Conservation (phyloP, 2,888 invertebrate species). For the Drosophila conformis region DNA sequence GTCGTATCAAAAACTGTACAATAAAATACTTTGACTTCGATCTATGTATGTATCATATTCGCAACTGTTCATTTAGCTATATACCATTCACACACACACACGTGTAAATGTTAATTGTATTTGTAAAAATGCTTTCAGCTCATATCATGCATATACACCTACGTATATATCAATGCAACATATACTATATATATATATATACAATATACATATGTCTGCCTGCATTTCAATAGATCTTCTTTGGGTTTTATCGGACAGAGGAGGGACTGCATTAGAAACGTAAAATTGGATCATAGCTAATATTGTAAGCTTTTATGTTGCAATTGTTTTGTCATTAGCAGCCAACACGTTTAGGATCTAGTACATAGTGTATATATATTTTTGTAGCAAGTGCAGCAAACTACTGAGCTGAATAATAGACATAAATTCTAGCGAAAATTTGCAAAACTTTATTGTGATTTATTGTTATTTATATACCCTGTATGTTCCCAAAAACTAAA, state of each 20-base stretch:
- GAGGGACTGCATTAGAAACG: conserved; percentile 45
- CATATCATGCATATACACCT: conserved; percentile 35
- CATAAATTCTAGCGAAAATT: conserved; percentile 71
- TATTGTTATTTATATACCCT: conserved; percentile 70
- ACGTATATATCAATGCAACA: conserved; percentile 24
- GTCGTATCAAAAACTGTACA: conserved; percentile 65
- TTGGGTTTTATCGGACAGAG: conserved; percentile 38
- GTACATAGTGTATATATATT: conserved; percentile 61
- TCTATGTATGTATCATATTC: conserved; percentile 44
- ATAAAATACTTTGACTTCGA: conserved; percentile 44
- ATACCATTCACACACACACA: conserved; percentile 5
- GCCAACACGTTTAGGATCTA: conserved; percentile 54
- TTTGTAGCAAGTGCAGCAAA: conserved; percentile 63
- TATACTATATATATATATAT: conserved; percentile 12
- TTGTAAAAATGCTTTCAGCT: conserved; percentile 44
- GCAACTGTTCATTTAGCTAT: conserved; percentile 27
- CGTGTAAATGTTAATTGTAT: conserved; percentile 28
- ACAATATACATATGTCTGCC: conserved; percentile 12
- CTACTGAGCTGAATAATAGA: conserved; percentile 58
- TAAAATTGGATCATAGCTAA: conserved; percentile 41
- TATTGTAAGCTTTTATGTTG: conserved; percentile 53
- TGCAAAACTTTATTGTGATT: conserved; percentile 74
- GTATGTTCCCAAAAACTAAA: not conserved
- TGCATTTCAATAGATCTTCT: conserved; percentile 49
- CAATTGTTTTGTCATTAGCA: conserved; percentile 51